A percentile compares a stretch with the other conserved stretches of the same genome.
Evolutionary conservation across 2,888 invertebrate genomes (phyloP).

Genomic region (Cerastis leucographa): DNA sequence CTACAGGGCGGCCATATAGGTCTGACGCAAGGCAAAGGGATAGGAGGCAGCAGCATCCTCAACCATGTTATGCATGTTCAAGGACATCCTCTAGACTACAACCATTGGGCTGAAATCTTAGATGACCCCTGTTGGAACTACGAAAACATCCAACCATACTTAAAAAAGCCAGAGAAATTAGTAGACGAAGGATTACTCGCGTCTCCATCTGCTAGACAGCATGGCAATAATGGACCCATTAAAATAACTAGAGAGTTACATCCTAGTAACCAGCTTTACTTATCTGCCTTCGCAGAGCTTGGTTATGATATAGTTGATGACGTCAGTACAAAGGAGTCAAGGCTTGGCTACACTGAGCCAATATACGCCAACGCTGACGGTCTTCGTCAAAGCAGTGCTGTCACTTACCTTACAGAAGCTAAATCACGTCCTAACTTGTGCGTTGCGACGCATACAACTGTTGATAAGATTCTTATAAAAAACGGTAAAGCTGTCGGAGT

Average conservation of each 20-base stretch:
- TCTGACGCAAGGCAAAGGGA: constrained; percentile 50
- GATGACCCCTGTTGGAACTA: constrained; percentile 47
- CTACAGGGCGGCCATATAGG: constrained; percentile 20
- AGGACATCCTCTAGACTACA: constrained; percentile 28
- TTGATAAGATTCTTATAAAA: constrained; percentile 68
- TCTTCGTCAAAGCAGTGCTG: constrained; percentile 66
- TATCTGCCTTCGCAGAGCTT: constrained; percentile 48
- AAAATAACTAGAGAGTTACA: constrained; percentile 49
- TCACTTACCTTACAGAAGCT: constrained; percentile 62
- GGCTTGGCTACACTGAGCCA: constrained; percentile 64
- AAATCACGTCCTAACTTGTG: constrained; percentile 66
- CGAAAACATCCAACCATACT: constrained; percentile 37
- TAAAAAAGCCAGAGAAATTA: constrained; percentile 54
- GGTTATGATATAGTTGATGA: constrained; percentile 59
- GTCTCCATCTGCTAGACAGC: constrained; percentile 36
- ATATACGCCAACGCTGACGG: constrained; percentile 61
- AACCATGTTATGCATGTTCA: constrained; percentile 40
- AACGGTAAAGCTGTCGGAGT: constrained; percentile 69
- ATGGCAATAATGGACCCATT: constrained; percentile 59
- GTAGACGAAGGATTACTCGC: constrained; percentile 31
- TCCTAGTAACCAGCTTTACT: neutral
- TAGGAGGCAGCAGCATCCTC: constrained; percentile 48
- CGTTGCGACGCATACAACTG: constrained; percentile 64
- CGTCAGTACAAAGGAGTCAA: constrained; percentile 59
- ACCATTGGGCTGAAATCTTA: constrained; percentile 37